Evolutionary conservation across 2,888 invertebrate genomes (phyloP), one percentile per base, ranked within the genome.

Genomic region (Melikaiella ostensackeni): DNA sequence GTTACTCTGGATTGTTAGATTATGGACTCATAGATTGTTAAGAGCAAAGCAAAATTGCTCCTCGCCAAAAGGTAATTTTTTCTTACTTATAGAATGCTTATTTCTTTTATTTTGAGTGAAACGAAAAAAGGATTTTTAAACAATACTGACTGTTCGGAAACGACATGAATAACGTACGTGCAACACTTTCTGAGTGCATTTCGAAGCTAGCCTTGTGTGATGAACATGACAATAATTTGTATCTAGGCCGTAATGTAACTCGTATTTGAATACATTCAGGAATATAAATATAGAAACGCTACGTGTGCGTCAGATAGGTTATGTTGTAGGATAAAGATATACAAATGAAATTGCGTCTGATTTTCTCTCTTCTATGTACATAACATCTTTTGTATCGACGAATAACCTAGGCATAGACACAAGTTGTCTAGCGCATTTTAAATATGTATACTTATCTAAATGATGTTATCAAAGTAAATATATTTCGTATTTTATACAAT

Each of bases 401-500:
- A 83, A 85, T 81, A 83, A 84, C 83, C 83, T 85, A 83, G 83
- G 81, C 79, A 79, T 81, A 81, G 83, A 81, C 82, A 85, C 81
- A 80, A 79, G 83, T 82, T 84, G 80, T 80, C 75, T 77, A 79
- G 78, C 83, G 83, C 80, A 85, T 86, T 85, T 84, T 82, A 82
- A 84, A 79, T 84, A 89, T 88, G 87, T 89, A 89, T 85, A 88
- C 88, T 88, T 90, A 86, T 88, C 86, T 89, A 89, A 90, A 88
- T 90, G 90, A 90, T 89, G 89, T 86, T 84, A 84, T 82, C 85
- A 88, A 84, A 86, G 86, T 87, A 86, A 89, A 89, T 89, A 90
- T 89, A 89, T 89, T 90, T 90, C 89, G 84, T 89, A 90, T 90
- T 90, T 89, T 89, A 89, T 89, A 89, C 81, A 87, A 50, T 5